Percentiles rank a stretch among this genome's conserved stretches.
These are phyloP conservation scores for Branchipolynoe longqiensis DNA, from an alignment of 2,888 invertebrate genomes.

Conservation along the genomic window DNA sequence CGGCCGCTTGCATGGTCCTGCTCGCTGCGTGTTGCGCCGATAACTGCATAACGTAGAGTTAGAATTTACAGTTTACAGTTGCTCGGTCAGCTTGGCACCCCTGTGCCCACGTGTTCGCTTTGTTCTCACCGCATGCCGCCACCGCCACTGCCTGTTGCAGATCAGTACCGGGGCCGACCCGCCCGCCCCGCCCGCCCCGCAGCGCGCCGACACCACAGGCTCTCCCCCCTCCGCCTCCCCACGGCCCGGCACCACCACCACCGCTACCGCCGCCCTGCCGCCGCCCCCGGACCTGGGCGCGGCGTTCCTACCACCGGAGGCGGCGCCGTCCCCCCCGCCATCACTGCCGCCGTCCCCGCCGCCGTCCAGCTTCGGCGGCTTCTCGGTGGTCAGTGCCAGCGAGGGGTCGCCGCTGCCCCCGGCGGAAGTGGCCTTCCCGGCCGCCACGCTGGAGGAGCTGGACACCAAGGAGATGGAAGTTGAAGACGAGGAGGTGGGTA, in stretches of 20 bases:
- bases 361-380: slow-evolving; percentile 33
- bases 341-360: slow-evolving; percentile 64
- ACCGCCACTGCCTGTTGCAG: slow-evolving; percentile 8
- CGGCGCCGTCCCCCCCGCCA: slow-evolving; percentile 59
- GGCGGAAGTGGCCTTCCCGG: slow-evolving; percentile 44
- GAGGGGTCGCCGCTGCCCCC: slow-evolving; percentile 48
- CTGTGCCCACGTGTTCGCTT: not conserved
- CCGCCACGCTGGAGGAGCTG: slow-evolving; percentile 59
- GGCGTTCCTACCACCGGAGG: slow-evolving; percentile 60
- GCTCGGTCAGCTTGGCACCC: too few species aligned
- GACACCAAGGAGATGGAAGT: slow-evolving; percentile 62
- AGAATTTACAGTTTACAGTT: too few species aligned
- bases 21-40: too few species aligned
- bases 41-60: too few species aligned
- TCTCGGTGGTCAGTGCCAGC: slow-evolving; percentile 47
- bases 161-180: slow-evolving; percentile 65
- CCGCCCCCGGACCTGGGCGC: slow-evolving; percentile 17
- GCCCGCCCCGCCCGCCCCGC: slow-evolving; percentile 70
- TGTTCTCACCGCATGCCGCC: slow-evolving; percentile 24
- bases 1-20: too few species aligned
- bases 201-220: slow-evolving; percentile 69
- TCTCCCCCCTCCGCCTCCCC: slow-evolving; percentile 66
- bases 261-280: slow-evolving; percentile 68
- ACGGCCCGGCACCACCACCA: slow-evolving; percentile 63
- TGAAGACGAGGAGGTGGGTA: slow-evolving; percentile 62